These are phyloP conservation scores for Camponotus floridanus DNA, from an alignment of 1,140 invertebrate genomes.

Conservation along the genomic window DNA sequence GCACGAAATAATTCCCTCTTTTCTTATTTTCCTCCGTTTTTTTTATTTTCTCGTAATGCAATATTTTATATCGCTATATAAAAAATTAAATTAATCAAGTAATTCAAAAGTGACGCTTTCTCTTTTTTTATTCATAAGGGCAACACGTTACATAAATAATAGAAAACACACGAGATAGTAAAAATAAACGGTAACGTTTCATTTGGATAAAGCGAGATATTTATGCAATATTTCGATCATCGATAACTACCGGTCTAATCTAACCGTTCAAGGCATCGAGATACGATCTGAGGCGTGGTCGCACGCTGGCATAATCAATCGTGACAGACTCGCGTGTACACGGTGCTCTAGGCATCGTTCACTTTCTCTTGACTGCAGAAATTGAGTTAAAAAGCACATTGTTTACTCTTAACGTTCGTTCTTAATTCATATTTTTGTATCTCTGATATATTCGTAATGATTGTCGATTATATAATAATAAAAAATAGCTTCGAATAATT, in stretches of 20 bases:
- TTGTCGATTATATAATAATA: background rate
- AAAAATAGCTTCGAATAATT: background rate
- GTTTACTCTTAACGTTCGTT: background rate
- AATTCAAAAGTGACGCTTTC: background rate
- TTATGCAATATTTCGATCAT: slow-evolving; percentile 57
- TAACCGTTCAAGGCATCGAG: slow-evolving; percentile 29
- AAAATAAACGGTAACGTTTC: slow-evolving; percentile 4
- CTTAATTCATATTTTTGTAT: background rate
- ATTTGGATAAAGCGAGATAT: slow-evolving; percentile 31
- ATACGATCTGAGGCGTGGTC: slow-evolving; percentile 59
- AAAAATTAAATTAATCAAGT: background rate
- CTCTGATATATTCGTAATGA: background rate
- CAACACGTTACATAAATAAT: background rate
- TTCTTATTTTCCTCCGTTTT: too few species aligned
- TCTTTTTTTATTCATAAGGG: background rate
- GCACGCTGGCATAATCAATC: slow-evolving; percentile 27
- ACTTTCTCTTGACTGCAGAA: slow-evolving; percentile 15
- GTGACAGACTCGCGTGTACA: slow-evolving; percentile 43
- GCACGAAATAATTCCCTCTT: background rate
- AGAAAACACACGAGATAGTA: background rate
- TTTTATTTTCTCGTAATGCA: background rate
- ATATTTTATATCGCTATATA: too few species aligned
- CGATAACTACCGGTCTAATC: slow-evolving; percentile 56
- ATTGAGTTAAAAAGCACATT: background rate
- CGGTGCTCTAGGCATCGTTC: slow-evolving; percentile 17